Percentiles rank a stretch among this genome's conserved stretches.
These are phyloP conservation scores for Chamaetylas fuelleborni DNA, from an alignment of 2,113 vertebrate genomes.

Conservation along the genomic window DNA sequence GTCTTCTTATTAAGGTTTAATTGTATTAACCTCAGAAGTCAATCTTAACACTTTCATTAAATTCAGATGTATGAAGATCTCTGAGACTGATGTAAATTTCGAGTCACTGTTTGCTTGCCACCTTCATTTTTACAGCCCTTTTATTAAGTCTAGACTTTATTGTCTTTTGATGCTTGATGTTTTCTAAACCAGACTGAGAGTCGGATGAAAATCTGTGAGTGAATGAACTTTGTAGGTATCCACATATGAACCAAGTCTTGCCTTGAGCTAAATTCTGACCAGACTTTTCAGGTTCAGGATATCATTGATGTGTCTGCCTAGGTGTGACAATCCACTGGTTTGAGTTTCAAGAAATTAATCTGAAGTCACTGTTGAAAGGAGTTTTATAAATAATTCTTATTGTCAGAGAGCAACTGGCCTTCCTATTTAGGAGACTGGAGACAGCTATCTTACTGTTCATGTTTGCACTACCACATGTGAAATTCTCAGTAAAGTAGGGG, in stretches of 20 bases:
- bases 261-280: not conserved
- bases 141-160: not conserved
- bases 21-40: not conserved
- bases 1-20: not conserved
- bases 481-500: not conserved
- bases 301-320: not conserved
- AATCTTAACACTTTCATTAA: not conserved
- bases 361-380: not conserved
- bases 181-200: not conserved
- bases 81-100: not conserved
- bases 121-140: not conserved
- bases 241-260: not conserved
- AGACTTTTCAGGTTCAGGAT: not conserved
- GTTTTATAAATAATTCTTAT: not conserved
- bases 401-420: not conserved
- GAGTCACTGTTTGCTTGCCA: not conserved
- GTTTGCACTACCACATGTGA: not conserved
- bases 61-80: not conserved
- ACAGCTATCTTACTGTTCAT: not conserved
- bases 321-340: not conserved
- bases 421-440: not conserved
- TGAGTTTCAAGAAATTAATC: not conserved
- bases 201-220: not conserved
- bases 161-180: not conserved
- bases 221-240: not conserved